Percentiles rank a stretch among this genome's conserved stretches.
Conservation (phyloP, 1,140 invertebrate species). For the Drusus annulatus region DNA sequence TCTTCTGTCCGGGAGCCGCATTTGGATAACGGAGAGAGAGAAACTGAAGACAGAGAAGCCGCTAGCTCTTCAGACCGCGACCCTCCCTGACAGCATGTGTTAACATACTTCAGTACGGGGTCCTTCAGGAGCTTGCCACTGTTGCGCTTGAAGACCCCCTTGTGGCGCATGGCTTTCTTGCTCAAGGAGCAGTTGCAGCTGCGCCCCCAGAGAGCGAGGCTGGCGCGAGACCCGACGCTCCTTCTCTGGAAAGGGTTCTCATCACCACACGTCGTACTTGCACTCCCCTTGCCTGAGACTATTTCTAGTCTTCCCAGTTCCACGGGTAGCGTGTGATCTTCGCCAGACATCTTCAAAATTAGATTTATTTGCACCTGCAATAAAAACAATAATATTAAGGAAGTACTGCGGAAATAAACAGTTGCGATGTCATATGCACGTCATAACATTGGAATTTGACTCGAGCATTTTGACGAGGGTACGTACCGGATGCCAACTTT, state of each 20-base stretch:
- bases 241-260: conserved; percentile 64
- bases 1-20: conserved; percentile 61
- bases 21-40: conserved; percentile 48
- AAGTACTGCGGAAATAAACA: conserved; percentile 35
- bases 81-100: conserved; percentile 56
- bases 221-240: conserved; percentile 38
- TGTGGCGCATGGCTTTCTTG: conserved; percentile 57
- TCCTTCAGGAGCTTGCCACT: conserved; percentile 65
- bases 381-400: conserved; percentile 21
- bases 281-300: conserved; percentile 62
- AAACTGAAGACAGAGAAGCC: conserved; percentile 51
- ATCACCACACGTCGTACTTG: conserved; percentile 58
- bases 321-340: conserved; percentile 68
- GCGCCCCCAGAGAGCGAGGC: conserved; percentile 29
- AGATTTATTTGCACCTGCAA: conserved; percentile 35
- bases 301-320: conserved; percentile 71
- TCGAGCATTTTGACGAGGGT: background rate
- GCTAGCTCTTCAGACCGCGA: conserved; percentile 59
- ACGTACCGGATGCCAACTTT: conserved; percentile 41
- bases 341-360: conserved; percentile 63
- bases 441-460: conserved; percentile 49
- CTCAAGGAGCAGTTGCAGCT: conserved; percentile 32
- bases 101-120: conserved; percentile 65
- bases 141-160: conserved; percentile 64
- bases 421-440: conserved; percentile 46